Evolutionary conservation across 35 echinoderm and acorn worm species (phyloP).

Genomic region (Lytechinus variegatus): DNA sequence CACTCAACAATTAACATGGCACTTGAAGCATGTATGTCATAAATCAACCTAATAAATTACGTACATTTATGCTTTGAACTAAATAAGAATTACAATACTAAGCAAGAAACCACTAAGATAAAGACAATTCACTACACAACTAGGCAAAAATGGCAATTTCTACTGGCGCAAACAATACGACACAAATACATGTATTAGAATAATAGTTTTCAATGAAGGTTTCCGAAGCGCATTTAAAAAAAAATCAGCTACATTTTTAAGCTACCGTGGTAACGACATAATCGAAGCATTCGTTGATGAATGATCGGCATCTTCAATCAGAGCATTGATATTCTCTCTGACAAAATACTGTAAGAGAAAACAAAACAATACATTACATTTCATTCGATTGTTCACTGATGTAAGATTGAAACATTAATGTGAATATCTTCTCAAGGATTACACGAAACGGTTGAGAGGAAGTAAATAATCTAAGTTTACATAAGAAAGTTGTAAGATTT

Average conservation of each 20-base stretch:
- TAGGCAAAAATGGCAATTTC: not conserved
- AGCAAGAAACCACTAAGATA: not conserved
- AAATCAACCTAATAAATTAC: not conserved
- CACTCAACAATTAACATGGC: not conserved
- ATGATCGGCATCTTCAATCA: not conserved
- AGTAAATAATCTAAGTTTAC: too few relatives aligned
- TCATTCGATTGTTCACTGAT: not conserved
- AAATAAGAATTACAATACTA: not conserved
- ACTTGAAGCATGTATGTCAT: conserved; percentile 3
- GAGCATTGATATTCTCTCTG: not conserved
- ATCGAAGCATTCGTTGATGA: not conserved
- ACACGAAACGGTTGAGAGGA: not conserved
- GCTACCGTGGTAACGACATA: too few relatives aligned
- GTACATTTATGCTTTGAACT: not conserved
- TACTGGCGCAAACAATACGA: not conserved
- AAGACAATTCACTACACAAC: not conserved
- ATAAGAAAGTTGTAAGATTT: too few relatives aligned
- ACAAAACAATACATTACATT: not conserved
- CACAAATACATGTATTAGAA: not conserved
- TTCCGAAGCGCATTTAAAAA: too few relatives aligned
- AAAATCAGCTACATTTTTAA: too few relatives aligned
- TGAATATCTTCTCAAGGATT: not conserved
- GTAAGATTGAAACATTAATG: not conserved
- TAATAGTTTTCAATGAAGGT: too few relatives aligned
- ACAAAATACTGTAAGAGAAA: not conserved